phyloP scores from a whole-genome alignment of 2,797 vertebrate species.

The Fratercula arctica region DNA sequence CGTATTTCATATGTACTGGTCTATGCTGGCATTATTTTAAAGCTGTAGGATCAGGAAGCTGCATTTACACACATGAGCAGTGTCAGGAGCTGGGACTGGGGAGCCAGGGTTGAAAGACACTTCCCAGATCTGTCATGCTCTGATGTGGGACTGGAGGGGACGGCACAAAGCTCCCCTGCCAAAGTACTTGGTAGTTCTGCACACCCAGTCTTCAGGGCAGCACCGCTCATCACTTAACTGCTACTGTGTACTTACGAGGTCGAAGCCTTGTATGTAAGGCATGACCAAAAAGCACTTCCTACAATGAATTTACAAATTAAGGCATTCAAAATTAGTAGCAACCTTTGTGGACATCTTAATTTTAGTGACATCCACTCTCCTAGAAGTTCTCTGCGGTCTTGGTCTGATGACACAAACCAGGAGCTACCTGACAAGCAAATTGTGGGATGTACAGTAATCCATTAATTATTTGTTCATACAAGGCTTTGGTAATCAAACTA shows the following conservation, averaged over 20 bases:
- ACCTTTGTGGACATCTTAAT: not conserved
- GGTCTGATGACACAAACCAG: not conserved
- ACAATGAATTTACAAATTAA: not conserved
- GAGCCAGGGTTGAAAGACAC: not conserved
- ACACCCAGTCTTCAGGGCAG: not conserved
- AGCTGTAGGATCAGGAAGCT: not conserved
- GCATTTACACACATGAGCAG: not conserved
- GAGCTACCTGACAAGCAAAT: not conserved
- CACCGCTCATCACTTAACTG: not conserved
- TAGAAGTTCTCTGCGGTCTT: not conserved
- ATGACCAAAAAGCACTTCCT: not conserved
- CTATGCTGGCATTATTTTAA: not conserved
- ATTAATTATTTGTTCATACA: not conserved
- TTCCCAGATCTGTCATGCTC: not conserved
- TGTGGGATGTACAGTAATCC: not conserved
- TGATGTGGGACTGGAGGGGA: fast-evolving
- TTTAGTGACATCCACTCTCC: not conserved
- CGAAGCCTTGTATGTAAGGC: not conserved
- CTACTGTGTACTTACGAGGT: not conserved
- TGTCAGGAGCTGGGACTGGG: too few species aligned
- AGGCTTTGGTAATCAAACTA: not conserved
- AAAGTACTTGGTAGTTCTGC: not conserved
- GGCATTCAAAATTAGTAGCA: not conserved
- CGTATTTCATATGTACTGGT: not conserved
- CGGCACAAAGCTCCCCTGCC: not conserved